A percentile compares a stretch with the other conserved stretches of the same genome.
Conservation (phyloP, 1,140 invertebrate species). For the Cyclina sinensis region DNA sequence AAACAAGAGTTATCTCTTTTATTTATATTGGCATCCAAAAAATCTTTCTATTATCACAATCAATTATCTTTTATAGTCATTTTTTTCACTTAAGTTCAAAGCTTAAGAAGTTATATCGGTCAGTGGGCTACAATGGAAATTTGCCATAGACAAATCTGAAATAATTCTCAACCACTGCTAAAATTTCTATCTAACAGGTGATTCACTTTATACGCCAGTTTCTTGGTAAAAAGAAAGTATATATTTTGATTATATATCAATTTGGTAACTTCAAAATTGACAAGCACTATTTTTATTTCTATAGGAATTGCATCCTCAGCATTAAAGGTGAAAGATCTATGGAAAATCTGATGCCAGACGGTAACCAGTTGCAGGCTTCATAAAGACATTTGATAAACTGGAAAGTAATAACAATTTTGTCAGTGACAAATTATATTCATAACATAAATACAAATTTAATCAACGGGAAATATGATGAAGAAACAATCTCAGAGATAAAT, state of each 20-base stretch:
- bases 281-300: not conserved
- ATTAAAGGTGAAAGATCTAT: not conserved
- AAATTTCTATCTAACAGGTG: too few species aligned
- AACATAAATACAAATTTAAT: not conserved
- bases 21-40: conserved; percentile 6
- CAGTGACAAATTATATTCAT: conserved; percentile 5
- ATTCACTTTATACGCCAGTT: too few species aligned
- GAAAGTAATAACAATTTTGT: too few species aligned
- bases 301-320: too few species aligned
- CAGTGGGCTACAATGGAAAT: too few species aligned
- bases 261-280: not conserved
- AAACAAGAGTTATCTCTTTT: not conserved
- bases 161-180: too few species aligned
- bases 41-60: not conserved
- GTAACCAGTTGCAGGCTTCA: too few species aligned
- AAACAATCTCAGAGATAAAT: not conserved
- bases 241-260: too few species aligned
- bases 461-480: not conserved
- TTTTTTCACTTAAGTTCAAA: not conserved
- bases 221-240: too few species aligned
- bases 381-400: too few species aligned
- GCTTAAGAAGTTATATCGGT: too few species aligned
- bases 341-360: conserved; percentile 5
- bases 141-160: too few species aligned
- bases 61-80: not conserved